phyloP scores from a whole-genome alignment of 2,797 vertebrate genomes.

The Rhinoraja longicauda region DNA sequence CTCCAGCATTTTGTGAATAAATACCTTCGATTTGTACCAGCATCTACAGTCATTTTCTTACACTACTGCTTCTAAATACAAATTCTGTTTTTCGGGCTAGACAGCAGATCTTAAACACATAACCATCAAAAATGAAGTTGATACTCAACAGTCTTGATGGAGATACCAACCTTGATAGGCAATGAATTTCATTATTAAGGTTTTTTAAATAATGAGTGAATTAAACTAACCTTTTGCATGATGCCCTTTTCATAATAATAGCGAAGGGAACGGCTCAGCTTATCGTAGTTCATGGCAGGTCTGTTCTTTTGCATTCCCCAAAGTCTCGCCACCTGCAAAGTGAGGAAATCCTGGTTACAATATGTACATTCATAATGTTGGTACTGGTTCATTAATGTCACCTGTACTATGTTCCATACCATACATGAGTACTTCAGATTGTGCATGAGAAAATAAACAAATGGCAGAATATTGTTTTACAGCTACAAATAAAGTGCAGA shows the following conservation, averaged over 20 bases:
- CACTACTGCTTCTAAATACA: neutral
- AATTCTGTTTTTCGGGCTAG: neutral
- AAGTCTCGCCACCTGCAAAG: conserved; percentile 80
- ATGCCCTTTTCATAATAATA: conserved; percentile 98
- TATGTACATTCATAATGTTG: too few relatives aligned
- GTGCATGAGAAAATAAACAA: too few relatives aligned
- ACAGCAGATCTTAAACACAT: neutral
- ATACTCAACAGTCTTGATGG: neutral
- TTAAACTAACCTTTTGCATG: conserved; percentile 85
- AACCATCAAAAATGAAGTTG: neutral
- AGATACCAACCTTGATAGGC: neutral
- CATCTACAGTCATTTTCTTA: too few relatives aligned
- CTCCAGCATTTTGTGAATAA: too few relatives aligned
- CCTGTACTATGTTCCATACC: too few relatives aligned
- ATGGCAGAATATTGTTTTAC: too few relatives aligned
- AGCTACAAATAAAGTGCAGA: too few relatives aligned
- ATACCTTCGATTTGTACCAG: too few relatives aligned
- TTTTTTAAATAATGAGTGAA: neutral
- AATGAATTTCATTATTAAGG: neutral
- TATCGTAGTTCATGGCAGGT: conserved; percentile 98
- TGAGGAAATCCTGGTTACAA: neutral
- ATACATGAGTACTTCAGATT: too few relatives aligned
- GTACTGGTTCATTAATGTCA: too few relatives aligned
- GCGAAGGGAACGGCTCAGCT: conserved; percentile 90
- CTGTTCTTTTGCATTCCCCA: conserved; percentile 99